A percentile compares a stretch with the other conserved stretches of the same genome.
Conservation (phyloP, 1,140 invertebrate genomes). For the Euura lappo region DNA sequence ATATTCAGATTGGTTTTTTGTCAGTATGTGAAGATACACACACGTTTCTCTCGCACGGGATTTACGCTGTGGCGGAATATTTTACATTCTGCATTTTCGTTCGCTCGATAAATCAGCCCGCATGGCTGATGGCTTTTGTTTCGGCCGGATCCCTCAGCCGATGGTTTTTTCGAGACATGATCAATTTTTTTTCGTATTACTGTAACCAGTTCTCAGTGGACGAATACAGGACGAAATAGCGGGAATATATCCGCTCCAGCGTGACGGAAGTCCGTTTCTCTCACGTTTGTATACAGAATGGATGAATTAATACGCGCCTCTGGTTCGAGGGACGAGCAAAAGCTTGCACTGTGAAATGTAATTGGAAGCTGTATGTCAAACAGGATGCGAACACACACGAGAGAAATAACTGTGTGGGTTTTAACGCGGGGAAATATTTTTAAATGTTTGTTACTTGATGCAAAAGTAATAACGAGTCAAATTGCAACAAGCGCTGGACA, state of each 20-base stretch:
- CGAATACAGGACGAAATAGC: not conserved
- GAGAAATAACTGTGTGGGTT: not conserved
- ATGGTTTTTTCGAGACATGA: not conserved
- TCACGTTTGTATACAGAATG: not conserved
- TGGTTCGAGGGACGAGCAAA: not conserved
- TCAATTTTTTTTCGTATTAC: not conserved
- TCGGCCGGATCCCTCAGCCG: not conserved
- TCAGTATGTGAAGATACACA: not conserved
- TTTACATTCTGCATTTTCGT: conserved; percentile 5
- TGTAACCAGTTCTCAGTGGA: not conserved
- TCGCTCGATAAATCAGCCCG: conserved; percentile 4
- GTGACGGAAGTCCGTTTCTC: not conserved
- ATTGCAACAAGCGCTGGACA: not conserved
- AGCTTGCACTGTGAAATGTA: conserved; percentile 5
- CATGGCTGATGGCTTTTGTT: conserved; percentile 4
- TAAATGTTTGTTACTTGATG: conserved; percentile 3
- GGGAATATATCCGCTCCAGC: not conserved
- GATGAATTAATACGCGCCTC: not conserved
- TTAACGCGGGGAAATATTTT: not conserved
- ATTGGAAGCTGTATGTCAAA: conserved; percentile 1
- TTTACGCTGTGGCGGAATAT: not conserved
- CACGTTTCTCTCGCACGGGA: no score
- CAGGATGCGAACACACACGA: not conserved
- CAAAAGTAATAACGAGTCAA: conserved; percentile 4
- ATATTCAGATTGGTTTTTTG: not conserved